Percentiles rank a stretch among this genome's conserved stretches.
These are phyloP conservation scores for Poeciliopsis prolifica DNA, from an alignment of 2,113 vertebrate genomes.

Conservation along the genomic window DNA sequence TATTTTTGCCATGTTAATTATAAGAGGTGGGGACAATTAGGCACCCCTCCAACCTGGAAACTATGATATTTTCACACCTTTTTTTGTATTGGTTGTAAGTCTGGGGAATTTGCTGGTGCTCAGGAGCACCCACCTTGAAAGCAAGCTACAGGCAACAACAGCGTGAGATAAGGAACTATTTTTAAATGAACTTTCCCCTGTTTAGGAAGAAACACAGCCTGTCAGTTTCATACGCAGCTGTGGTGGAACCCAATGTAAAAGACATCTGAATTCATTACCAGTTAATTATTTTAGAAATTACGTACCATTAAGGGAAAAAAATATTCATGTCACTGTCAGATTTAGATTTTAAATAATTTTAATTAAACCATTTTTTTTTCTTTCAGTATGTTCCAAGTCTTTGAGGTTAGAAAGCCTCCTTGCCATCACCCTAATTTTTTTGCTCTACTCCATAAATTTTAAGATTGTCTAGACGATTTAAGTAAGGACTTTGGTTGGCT, in stretches of 20 bases:
- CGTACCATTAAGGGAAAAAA: too few species aligned
- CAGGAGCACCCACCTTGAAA: not conserved
- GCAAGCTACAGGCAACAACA: not conserved
- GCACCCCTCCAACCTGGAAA: not conserved
- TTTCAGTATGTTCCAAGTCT: not conserved
- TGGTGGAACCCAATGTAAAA: not conserved
- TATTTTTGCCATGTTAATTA: not conserved
- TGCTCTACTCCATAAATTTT: not conserved
- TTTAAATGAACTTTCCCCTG: not conserved
- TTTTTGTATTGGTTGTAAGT: not conserved
- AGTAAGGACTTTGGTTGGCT: too few species aligned
- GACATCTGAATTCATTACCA: not conserved
- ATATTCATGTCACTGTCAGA: not conserved
- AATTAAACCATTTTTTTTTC: too few species aligned
- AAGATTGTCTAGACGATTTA: too few species aligned
- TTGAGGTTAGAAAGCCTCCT: not conserved
- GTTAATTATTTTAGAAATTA: not conserved
- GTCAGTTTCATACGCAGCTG: not conserved
- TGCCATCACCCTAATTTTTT: not conserved
- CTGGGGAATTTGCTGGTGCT: slow-evolving; percentile 1
- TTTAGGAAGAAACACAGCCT: not conserved
- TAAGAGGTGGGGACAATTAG: not conserved
- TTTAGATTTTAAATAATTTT: too few species aligned
- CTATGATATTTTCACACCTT: slow-evolving; percentile 6
- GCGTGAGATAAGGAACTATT: not conserved